Percentiles rank a stretch among this genome's conserved stretches.
phyloP scores from a whole-genome alignment of 2,888 invertebrate species.

The Agrenia bidenticulata region DNA sequence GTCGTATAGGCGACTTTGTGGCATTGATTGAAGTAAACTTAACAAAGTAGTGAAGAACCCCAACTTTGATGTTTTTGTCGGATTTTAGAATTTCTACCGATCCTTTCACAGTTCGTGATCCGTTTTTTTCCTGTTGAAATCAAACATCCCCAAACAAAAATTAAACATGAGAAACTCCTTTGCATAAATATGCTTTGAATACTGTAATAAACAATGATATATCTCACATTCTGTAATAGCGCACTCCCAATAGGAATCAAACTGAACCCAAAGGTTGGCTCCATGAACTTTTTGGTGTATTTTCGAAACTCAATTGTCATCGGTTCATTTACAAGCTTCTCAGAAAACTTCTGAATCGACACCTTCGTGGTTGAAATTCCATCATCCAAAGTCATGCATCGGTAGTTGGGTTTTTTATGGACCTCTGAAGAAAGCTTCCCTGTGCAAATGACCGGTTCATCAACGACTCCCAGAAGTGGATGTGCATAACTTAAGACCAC shows the following conservation, averaged over 20 bases:
- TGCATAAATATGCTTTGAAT: no score
- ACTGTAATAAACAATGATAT: no score
- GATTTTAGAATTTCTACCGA: constrained; percentile 24
- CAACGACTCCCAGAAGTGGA: constrained; percentile 24
- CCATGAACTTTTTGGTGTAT: not conserved
- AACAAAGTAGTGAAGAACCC: constrained; percentile 10
- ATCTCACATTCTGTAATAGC: constrained; percentile 27
- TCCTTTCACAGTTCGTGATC: constrained; percentile 20
- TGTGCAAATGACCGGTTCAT: constrained; percentile 11
- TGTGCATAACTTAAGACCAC: constrained; percentile 32
- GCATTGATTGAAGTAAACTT: not conserved
- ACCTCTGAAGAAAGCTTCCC: not conserved
- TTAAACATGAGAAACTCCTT: not conserved
- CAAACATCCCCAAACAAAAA: constrained; percentile 3
- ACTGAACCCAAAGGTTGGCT: constrained; percentile 19
- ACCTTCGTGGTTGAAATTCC: not conserved
- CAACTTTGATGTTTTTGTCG: constrained; percentile 23
- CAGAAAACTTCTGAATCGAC: constrained; percentile 22
- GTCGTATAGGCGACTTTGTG: no score
- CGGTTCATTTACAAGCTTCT: constrained; percentile 28
- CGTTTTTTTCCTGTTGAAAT: constrained; percentile 16
- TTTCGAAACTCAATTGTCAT: constrained; percentile 27
- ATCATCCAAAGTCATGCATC: not conserved
- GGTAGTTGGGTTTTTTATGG: constrained; percentile 1
- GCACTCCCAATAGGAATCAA: constrained; percentile 37